Evolutionary conservation across 35 echinoderm and acorn worm species (phyloP), one percentile per base, ranked within the genome.

Genomic region (Apostichopus japonicus): DNA sequence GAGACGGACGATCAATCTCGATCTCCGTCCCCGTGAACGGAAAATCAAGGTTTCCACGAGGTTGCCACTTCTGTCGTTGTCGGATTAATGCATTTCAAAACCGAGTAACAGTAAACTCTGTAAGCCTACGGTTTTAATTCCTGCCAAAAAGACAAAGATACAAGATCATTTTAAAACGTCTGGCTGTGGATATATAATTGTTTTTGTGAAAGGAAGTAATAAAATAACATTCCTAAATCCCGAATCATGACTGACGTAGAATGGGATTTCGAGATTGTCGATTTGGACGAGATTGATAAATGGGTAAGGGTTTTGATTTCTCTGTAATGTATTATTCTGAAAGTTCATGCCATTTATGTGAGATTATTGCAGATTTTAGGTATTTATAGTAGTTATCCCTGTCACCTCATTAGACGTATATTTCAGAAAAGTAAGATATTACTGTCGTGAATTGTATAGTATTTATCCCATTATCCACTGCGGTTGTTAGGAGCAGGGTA

Each of bases 251-350:
- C 90, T 78, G 93, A 94, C 77, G 13, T 94, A 22, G 93, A 94
- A 65, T 94, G 93, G 93, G 93, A 94, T 84, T 91, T 90, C 77
- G 93, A 94, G 71, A 94, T 94, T 33, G 90, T 94, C 27, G 93
- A 94, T 86, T 62, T 90, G 88, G 93, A 94, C 77, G 93, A 94
- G 67, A 92, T 94, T 33, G 93, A 90, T 17, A 94, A 94, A 83
- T 94, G 93, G 93, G 93, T 94, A 94, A 94, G 93, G 55, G 4
- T 1, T 89, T 73, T 61, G 8, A 61, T 61, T 61, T 61, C 57
- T 61, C 8, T 61, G 57, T 61, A 11, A 61, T 61, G 57, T 44
- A 44, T 44, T 44, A 44, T 44, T 44, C 33, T 44, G 33, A 44
- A 44, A 44, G 33, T 1, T 44, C 33, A 44, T 44, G 2, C 33